Evolutionary conservation across 2,888 invertebrate genomes (phyloP).

Genomic region (Globia sparganii): DNA sequence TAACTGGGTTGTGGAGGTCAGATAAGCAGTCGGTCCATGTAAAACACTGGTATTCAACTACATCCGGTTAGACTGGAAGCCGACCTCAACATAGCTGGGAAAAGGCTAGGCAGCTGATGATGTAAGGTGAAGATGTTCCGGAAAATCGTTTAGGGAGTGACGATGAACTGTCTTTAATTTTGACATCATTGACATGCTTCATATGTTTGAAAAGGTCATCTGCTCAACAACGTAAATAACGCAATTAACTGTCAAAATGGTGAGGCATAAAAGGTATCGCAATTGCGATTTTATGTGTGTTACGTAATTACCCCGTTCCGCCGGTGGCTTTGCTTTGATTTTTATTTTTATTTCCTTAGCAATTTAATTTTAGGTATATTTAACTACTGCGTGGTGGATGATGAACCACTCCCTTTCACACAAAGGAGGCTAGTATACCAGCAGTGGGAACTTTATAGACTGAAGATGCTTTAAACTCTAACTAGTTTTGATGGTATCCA

Average conservation of each 20-base stretch:
- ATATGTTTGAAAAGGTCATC: not conserved
- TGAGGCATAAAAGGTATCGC: not conserved
- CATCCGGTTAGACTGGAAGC: too few relatives aligned
- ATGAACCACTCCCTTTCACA: not conserved
- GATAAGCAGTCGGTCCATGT: too few relatives aligned
- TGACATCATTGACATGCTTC: too few relatives aligned
- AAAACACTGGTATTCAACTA: too few relatives aligned
- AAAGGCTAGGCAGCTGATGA: too few relatives aligned
- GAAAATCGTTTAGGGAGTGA: not conserved
- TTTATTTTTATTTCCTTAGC: not conserved
- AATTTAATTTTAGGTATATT: too few relatives aligned
- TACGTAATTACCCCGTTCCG: not conserved
- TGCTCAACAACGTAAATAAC: not conserved
- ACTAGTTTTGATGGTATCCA: too few relatives aligned
- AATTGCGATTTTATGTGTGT: not conserved
- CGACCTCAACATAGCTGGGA: too few relatives aligned
- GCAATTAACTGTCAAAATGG: not conserved
- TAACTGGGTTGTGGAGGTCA: too few relatives aligned
- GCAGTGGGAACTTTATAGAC: not conserved
- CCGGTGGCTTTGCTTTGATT: not conserved
- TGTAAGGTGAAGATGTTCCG: not conserved
- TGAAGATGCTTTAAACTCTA: too few relatives aligned
- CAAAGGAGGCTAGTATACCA: not conserved
- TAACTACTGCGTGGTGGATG: not conserved
- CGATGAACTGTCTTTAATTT: too few relatives aligned